Evolutionary conservation across 2,797 vertebrate genomes (phyloP).

Genomic region (Lepus oiostolus): DNA sequence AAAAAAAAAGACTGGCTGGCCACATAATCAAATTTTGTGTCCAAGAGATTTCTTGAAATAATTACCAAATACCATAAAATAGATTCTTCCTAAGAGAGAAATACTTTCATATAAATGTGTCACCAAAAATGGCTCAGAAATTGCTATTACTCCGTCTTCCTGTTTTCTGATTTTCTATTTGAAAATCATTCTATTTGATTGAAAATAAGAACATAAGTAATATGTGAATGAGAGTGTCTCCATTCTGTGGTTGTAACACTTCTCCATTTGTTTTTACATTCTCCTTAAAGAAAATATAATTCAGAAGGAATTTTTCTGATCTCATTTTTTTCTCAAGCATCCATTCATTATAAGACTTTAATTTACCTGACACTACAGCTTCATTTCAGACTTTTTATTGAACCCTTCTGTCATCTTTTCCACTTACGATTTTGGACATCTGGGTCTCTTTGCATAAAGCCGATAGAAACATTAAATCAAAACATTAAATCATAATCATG

Average conservation of each 20-base stretch:
- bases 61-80: not conserved
- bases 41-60: not conserved
- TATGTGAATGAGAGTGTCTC: not conserved
- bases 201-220: not conserved
- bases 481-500: not conserved
- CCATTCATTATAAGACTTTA: not conserved
- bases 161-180: not conserved
- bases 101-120: not conserved
- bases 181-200: not conserved
- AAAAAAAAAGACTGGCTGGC: not conserved
- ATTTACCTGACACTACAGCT: not conserved
- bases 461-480: not conserved
- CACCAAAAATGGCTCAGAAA: not conserved
- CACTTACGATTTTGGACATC: not conserved
- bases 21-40: not conserved
- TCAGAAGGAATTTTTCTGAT: not conserved
- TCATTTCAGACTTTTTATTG: not conserved
- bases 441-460: not conserved
- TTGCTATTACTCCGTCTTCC: not conserved
- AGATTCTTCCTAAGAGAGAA: not conserved
- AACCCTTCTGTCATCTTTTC: not conserved
- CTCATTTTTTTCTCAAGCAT: not conserved
- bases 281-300: not conserved
- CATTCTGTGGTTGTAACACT: not conserved
- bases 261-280: not conserved